Evolutionary conservation across 1,140 invertebrate species (phyloP), one percentile per base, ranked within the genome.

Genomic region (Cydia fagiglandana): DNA sequence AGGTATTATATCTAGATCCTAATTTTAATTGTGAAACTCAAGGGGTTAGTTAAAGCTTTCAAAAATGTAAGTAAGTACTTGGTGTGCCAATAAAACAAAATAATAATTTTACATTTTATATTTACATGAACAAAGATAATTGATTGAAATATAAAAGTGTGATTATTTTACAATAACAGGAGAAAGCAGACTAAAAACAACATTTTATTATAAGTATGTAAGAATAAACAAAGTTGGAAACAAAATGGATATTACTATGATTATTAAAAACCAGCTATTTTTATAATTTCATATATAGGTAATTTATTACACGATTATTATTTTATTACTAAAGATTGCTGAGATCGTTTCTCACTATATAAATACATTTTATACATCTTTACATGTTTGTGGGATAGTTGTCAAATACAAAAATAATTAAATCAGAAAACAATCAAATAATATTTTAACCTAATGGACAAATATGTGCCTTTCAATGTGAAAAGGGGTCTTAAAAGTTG

Each of bases 281-380:
- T 9, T 41, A 41, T 41, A 7, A 47, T 47, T 47, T 47, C 45
- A 4, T 12, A 12, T 61, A 24, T 53, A 53, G 15, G 17, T 9
- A 2, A 24, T 61, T 61, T 24, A 61, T 61, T 61, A 24, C 20
- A 17, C 2, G 17, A 24, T 61, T 61, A 61, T 61, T 61, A 70
- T n/a, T 38, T 61, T 61, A 61, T 61, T 61, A 70, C 34, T 38
- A 70, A 47, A 17, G 24, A 70, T 17, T 70, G 30, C 38, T 70
- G 66, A 70, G 66, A 70, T 70, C 66, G 34, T 34, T 70, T 70
- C 66, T 70, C 66, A 70, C 66, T 70, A 47, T 47, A 34, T 30
- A 70, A 68, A 68, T 34, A 5, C 20, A 66, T 34, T 68, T 70
- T 47, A 28, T 73, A 45, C 70, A 45, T 34, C 70, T 50, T 47